Base-by-base conservation (phyloP, 2,797 vertebrate species). In the Peromyscus melanophrys region DNA sequence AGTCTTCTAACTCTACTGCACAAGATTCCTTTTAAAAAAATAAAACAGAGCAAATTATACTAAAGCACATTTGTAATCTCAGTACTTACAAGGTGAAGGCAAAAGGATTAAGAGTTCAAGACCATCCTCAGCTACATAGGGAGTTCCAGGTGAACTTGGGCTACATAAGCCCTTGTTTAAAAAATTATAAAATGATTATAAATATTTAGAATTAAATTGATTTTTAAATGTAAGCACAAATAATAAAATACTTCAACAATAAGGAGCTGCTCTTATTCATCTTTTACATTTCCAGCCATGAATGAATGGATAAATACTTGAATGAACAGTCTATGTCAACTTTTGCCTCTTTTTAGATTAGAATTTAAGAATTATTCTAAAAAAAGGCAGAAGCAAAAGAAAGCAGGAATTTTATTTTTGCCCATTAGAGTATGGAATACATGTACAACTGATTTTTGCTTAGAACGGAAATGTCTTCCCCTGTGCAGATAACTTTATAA, bases 181-280 rank as follows among this genome's bases (percentile, higher is more conserved):
- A 46, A 3, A 29, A 29, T 80, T 25, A 84, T 46, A 83, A 63
- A 43, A 43, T 46, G 52, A 86, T 69, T 52, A 69, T 49, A 75
- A 75, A 76, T 59, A 34, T 71, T 86, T 55, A 63, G 93, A 90
- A 86, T 46, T 65, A 89, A 94, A 75, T 49, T 93, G 40, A 52
- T 49, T 90, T 96, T 96, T 5, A 95, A 94, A 61, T 86, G 16
- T n/a, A 95, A 94, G 6, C 7, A 73, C 7, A 93, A 69, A n/a
- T 77, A 63, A 49, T 84, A 80, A 87, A 96, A 77, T 82, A 8
- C 16, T 78, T 82, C n/a, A 37, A 52, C 29, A 71, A 12, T 21
- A 76, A 94, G 12, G 14, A 77, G 25, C 4, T 31, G 25, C 3
- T 43, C 46, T 63, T 90, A n/a, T 25, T 95, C 52, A 73, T 43